Base-by-base conservation (phyloP, 2,888 invertebrate species). In the Aspidapion aeneum region DNA sequence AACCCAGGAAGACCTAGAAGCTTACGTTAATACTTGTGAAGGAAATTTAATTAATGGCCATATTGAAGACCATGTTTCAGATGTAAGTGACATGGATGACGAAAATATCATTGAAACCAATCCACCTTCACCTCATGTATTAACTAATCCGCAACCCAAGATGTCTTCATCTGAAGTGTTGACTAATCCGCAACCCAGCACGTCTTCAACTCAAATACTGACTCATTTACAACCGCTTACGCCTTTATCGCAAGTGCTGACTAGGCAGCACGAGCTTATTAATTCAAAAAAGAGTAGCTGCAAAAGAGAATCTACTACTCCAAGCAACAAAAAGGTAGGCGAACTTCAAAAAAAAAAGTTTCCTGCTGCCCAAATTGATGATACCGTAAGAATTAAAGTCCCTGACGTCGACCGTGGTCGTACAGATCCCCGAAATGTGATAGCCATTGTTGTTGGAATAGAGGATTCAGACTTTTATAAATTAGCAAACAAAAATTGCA, bases 1-100 rank as follows among this genome's bases (percentile, higher is more conserved):
- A 72, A 70, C 68, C 57, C 66, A 73, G 65, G 70, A 70, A 72
- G 65, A 70, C 58, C 68, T 52, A 52, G 18, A 52, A 52, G 52
- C 52, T 67, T 57, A 55, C 64, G 63, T 63, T 48, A 68, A 69
- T 70, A 69, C 66, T 68, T 69, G 59, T 68, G 61, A 67, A 65
- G 49, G 66, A 65, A 49, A 59, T 52, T 63, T 63, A 51, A 55
- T 60, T 63, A 49, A 50, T 56, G 48, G 61, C 61, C 61, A 61
- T 57, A 63, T 60, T 61, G 63, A 63, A 55, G 58, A 62, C 59
- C 62, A 64, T 56, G 18, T 57, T 60, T 57, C 21, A 65, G 19
- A 62, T 51, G 50, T 35, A 35, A 63, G 49, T 22, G 57, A 58
- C 35, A 63, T 57, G 50, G 21, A 62, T 59, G 60, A 59, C 57